Base-by-base conservation (phyloP, 2,797 vertebrate genomes). In the Sylvia borin region DNA sequence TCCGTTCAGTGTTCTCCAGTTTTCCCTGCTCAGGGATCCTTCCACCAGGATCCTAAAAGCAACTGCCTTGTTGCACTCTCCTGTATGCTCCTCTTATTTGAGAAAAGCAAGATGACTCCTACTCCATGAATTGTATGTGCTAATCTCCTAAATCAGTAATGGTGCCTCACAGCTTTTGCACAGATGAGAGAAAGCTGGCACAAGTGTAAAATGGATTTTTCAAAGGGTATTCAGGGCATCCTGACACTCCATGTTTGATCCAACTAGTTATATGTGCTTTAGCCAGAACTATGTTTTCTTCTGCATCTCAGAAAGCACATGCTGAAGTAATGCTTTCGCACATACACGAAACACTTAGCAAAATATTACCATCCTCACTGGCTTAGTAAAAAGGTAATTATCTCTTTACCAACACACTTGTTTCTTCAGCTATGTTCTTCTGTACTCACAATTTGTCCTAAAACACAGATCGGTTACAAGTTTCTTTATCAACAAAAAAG, bases 121-220 rank as follows among this genome's bases (percentile, higher is more conserved):
- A 5, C 54, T 88, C 50, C 47, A 45, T 55, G 34, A 89, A 79
- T 73, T 76, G 16, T 77, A 89, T 72, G 80, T 89, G 67, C 82
- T 96, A 95, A 94, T 94, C 91, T 87, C 81, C 47, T 88, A 83
- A 89, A 92, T 87, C 67, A 61, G 60, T 76, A 71, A 79, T 89
- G 71, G 48, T 94, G 74, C 64, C 92, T 95, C 65, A 47, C 74
- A 76, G 88, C 67, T 94, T 94, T 94, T 85, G 61, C 20, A 26
- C 25, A 94, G 86, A 92, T 89, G 90, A 95, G 88, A 92, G 90
- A 91, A 94, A 93, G 61, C 74, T 97, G 92, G 86, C 88, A 94
- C 60, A 38, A 58, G 57, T 45, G 65, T 85, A 95, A 96, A 96
- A 96, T 45, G 53, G 83, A 77, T 71, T 85, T 94, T 91, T 68